These are phyloP conservation scores for Acronicta aceris DNA, from an alignment of 2,888 invertebrate species.

Conservation along the genomic window DNA sequence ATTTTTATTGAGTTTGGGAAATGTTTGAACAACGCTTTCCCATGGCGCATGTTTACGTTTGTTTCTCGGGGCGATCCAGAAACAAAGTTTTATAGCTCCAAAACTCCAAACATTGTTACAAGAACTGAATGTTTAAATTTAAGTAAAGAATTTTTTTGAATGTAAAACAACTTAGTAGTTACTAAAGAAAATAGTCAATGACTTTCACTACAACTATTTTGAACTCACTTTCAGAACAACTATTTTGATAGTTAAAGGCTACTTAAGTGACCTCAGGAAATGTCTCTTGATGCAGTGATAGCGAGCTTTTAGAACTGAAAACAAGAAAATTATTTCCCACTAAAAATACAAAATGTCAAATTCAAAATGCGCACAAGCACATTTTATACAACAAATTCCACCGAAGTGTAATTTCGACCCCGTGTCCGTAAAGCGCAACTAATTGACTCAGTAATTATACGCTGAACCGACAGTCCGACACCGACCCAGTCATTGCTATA, in stretches of 20 bases:
- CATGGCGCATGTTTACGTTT: conserved; percentile 19
- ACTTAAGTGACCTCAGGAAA: no score
- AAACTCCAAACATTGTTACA: conserved; percentile 11
- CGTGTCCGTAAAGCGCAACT: conserved; percentile 12
- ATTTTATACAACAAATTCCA: conserved; percentile 3
- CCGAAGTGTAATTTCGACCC: conserved; percentile 6
- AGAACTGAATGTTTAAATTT: conserved; percentile 2
- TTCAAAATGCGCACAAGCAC: no score
- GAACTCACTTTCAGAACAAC: no score
- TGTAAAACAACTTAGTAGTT: no score
- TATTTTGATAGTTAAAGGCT: no score
- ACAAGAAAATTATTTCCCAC: no score
- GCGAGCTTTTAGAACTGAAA: no score
- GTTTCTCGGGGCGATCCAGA: conserved; percentile 12
- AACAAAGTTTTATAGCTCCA: conserved; percentile 13
- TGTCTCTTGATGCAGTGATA: no score
- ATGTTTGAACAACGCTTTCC: conserved; percentile 32
- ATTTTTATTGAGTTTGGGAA: conserved; percentile 32
- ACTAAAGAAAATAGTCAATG: no score
- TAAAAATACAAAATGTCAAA: no score
- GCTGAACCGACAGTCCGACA: conserved; percentile 27
- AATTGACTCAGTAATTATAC: conserved; percentile 29
- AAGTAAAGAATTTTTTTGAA: no score
- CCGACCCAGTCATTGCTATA: conserved; percentile 34
- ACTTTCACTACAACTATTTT: no score